A percentile compares a stretch with the other conserved stretches of the same genome.
Evolutionary conservation across 2,888 invertebrate genomes (phyloP).

Genomic region (Caenorhabditis sulstoni): DNA sequence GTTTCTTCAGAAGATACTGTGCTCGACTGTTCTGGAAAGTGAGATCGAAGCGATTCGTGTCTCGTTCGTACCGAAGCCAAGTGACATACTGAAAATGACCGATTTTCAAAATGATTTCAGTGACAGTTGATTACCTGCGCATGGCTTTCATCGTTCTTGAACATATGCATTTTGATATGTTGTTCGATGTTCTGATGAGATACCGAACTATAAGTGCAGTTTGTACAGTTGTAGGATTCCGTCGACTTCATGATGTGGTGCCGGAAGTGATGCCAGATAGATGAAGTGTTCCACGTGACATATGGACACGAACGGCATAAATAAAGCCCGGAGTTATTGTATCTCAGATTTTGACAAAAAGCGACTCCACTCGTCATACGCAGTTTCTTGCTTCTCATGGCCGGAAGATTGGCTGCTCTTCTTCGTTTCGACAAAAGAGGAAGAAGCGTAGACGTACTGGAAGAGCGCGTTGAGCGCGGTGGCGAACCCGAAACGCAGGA

Average conservation of each 20-base stretch:
- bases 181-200: background rate
- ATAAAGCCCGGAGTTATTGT: background rate
- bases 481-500: too few species aligned
- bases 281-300: constrained; percentile 15
- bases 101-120: background rate
- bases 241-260: constrained; percentile 7
- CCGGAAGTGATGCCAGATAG: constrained; percentile 26
- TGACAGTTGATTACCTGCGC: constrained; percentile 2
- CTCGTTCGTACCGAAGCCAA: constrained; percentile 22
- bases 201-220: constrained; percentile 11
- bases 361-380: constrained; percentile 4
- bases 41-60: too few species aligned
- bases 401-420: too few species aligned
- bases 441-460: too few species aligned
- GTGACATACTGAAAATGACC: constrained; percentile 11
- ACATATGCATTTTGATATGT: constrained; percentile 19
- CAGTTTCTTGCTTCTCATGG: background rate
- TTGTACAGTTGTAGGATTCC: background rate
- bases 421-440: too few species aligned
- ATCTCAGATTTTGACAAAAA: background rate
- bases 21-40: too few species aligned
- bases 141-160: background rate
- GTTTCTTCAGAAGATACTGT: too few species aligned
- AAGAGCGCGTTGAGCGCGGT: too few species aligned
- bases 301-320: constrained; percentile 21